These are phyloP conservation scores for Standfussiana lucernea DNA, from an alignment of 2,888 invertebrate genomes.

Conservation along the genomic window DNA sequence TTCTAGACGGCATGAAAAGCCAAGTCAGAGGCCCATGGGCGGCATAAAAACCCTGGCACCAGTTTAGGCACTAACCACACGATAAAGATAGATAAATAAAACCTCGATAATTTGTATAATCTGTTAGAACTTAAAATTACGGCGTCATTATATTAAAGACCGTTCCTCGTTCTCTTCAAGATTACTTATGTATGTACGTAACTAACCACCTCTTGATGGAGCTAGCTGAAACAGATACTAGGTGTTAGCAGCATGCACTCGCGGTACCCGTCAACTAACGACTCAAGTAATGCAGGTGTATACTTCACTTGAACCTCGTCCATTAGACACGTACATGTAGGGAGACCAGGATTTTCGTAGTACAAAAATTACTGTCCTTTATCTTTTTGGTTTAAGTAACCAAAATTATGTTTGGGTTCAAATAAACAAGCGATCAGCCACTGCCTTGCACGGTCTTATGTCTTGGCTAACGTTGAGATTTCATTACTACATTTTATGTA, in stretches of 20 bases:
- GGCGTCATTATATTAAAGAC: neutral
- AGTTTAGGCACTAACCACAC: too few species aligned
- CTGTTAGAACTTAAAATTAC: neutral
- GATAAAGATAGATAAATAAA: too few species aligned
- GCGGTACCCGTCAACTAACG: conserved; percentile 54
- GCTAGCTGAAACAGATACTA: conserved; percentile 46
- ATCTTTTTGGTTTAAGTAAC: neutral
- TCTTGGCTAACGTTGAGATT: too few species aligned
- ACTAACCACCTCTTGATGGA: conserved; percentile 4
- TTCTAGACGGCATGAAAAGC: too few species aligned
- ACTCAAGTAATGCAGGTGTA: conserved; percentile 57
- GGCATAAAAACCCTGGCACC: too few species aligned
- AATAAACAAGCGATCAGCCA: too few species aligned
- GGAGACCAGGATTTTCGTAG: conserved; percentile 10
- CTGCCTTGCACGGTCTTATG: too few species aligned
- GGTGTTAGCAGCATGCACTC: conserved; percentile 49
- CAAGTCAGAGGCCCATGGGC: too few species aligned
- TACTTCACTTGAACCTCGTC: conserved; percentile 58
- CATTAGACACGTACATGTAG: conserved; percentile 64
- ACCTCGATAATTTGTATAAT: accelerated
- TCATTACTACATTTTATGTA: too few species aligned
- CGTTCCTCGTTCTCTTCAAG: neutral
- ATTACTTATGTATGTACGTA: conserved; percentile 20
- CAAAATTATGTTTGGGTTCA: neutral
- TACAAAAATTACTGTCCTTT: neutral